Evolutionary conservation across 2,113 vertebrate species (phyloP).

Genomic region (Myrmophylax atrothorax): DNA sequence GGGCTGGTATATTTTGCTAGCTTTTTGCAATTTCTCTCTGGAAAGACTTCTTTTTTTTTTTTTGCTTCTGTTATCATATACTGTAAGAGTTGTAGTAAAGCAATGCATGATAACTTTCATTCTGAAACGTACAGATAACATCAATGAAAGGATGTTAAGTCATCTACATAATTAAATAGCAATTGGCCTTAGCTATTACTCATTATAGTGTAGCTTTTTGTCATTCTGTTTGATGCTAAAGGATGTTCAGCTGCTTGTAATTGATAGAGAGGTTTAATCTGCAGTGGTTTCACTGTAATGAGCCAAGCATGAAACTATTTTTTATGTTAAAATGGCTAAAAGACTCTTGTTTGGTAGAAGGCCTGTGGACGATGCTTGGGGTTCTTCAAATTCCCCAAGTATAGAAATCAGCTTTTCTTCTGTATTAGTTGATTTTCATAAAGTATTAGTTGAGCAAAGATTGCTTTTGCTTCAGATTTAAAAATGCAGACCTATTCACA

Average conservation of each 20-base stretch:
- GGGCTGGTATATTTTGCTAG: not conserved
- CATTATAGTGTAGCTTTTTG: conserved; percentile 64
- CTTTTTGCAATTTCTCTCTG: conserved; percentile 19
- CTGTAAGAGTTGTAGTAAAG: conserved; percentile 29
- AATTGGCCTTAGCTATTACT: conserved; percentile 66
- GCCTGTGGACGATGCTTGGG: not conserved
- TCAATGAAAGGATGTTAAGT: conserved; percentile 64
- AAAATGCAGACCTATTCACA: conserved; percentile 26
- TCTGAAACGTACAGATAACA: conserved; percentile 48
- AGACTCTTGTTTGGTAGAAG: not conserved
- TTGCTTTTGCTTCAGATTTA: conserved; percentile 26
- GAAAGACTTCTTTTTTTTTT: conserved; percentile 20
- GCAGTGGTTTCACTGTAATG: conserved; percentile 48
- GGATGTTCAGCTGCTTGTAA: conserved; percentile 62
- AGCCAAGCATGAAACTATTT: conserved; percentile 48
- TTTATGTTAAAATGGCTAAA: conserved; percentile 28
- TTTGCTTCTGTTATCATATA: not conserved
- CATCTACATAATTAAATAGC: conserved; percentile 73
- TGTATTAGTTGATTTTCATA: not conserved
- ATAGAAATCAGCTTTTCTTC: conserved; percentile 14
- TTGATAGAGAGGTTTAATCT: conserved; percentile 67
- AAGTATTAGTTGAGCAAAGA: not conserved
- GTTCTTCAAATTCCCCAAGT: not conserved
- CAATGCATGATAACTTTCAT: conserved; percentile 47
- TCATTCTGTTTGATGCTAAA: conserved; percentile 73